phyloP scores from a whole-genome alignment of 2,113 vertebrate genomes.

The Vicugna pacos region DNA sequence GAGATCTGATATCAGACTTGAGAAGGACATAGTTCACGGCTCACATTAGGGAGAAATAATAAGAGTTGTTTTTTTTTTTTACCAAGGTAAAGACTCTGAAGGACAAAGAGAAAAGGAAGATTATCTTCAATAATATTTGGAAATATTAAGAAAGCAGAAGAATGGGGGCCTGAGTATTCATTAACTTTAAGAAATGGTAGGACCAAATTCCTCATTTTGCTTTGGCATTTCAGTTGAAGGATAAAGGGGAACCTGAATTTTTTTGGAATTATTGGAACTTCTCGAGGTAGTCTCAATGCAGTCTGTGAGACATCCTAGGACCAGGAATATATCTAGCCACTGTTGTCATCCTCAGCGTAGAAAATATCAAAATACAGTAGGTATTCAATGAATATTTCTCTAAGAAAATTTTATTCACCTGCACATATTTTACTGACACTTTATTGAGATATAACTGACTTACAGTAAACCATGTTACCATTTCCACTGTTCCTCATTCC shows the following conservation, averaged over 20 bases:
- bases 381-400: not conserved
- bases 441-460: not conserved
- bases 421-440: not conserved
- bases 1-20: not conserved
- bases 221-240: not conserved
- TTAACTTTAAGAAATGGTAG: not conserved
- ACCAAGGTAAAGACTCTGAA: constrained; percentile 52
- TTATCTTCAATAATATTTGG: not conserved
- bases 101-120: constrained; percentile 39
- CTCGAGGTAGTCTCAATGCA: not conserved
- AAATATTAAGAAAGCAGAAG: not conserved
- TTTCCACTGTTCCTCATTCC: not conserved
- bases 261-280: not conserved
- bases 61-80: constrained; percentile 25
- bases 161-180: not conserved
- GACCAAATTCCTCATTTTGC: not conserved
- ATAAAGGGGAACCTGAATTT: not conserved
- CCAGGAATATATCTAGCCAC: not conserved
- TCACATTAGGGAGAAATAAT: constrained; percentile 42
- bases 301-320: not conserved
- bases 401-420: constrained; percentile 2
- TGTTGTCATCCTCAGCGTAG: not conserved
- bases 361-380: not conserved
- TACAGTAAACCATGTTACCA: not conserved
- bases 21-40: constrained; percentile 4